phyloP scores from a whole-genome alignment of 2,113 vertebrate genomes.

The Gallinago jamesoni region DNA sequence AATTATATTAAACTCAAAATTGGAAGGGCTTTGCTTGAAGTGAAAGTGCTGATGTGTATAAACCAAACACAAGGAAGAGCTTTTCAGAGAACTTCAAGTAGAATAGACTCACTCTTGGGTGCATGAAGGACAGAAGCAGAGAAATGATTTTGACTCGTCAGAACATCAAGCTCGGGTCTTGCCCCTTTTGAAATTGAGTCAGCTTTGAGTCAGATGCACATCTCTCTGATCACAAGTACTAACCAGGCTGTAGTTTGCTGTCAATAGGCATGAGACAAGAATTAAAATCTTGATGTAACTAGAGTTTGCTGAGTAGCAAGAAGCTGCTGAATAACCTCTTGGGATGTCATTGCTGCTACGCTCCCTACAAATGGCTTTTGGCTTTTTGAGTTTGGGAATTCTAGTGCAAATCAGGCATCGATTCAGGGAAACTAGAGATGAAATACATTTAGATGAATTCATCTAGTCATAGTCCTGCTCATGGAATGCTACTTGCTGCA shows the following conservation, averaged over 20 bases:
- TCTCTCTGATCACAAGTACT: neutral
- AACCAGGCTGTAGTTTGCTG: neutral
- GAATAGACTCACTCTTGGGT: neutral
- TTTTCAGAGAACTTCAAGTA: neutral
- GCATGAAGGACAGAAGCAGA: neutral
- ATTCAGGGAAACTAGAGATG: neutral
- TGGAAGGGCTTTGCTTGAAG: neutral
- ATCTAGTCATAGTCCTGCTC: neutral
- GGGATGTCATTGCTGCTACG: neutral
- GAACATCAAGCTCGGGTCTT: rapidly evolving
- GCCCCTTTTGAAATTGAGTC: neutral
- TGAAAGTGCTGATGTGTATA: neutral
- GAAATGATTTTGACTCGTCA: neutral
- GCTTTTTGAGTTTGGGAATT: neutral
- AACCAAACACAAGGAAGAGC: neutral
- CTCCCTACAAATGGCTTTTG: neutral
- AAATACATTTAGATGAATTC: neutral
- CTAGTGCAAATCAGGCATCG: neutral
- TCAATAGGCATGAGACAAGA: neutral
- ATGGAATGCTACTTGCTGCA: neutral
- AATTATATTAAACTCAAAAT: neutral
- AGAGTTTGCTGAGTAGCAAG: neutral
- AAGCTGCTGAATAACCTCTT: neutral
- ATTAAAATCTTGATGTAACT: neutral
- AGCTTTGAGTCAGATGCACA: neutral